Base-by-base conservation (phyloP, 1,140 invertebrate genomes). In the Sweltsa coloradensis region DNA sequence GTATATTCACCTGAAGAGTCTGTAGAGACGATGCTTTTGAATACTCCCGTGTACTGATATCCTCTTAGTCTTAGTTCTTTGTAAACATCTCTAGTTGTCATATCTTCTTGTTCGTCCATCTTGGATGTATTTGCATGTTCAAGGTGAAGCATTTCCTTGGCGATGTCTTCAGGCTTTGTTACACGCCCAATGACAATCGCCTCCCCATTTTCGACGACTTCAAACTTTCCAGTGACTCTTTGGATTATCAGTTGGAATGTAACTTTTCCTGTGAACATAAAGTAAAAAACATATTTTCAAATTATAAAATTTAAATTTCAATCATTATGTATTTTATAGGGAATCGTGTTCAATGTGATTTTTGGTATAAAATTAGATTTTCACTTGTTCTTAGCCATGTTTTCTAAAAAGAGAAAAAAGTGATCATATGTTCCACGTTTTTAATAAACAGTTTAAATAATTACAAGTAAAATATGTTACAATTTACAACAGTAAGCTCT, bases 21-120 rank as follows among this genome's bases (percentile, higher is more conserved):
- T 58, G 62, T 57, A 16, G 69, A 65, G n/a, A 70, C 61, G 6
- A 84, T 60, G 7, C 75, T 78, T 52, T 78, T 73, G 68, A 93
- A 95, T 0, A 77, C 58, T 22, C 82, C 82, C 23, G 74, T 77
- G 65, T 97, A 97, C 49, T 96, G 81, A 60, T 97, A 97, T 0
- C 94, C 93, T 56, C 91, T 73, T 0, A 96, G 71, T 57, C 81
- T 73, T 1, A 97, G 64, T 63, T 96, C 91, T 60, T 94, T 95
- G 62, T 97, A 97, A 41, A 96, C 75, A 60, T 97, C 92, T 43
- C 78, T 68, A 7, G 69, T 69, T 5, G 70, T 69, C 36, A 39
- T 56, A 5, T 50, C 34, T 50, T 64, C 61, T 22, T 62, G 57
- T 7, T 59, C 52, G 3, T 57, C 50, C 21, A 0, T 54, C 42